Evolutionary conservation across 2,888 invertebrate species (phyloP).

Genomic region (Rhagonycha fulva): DNA sequence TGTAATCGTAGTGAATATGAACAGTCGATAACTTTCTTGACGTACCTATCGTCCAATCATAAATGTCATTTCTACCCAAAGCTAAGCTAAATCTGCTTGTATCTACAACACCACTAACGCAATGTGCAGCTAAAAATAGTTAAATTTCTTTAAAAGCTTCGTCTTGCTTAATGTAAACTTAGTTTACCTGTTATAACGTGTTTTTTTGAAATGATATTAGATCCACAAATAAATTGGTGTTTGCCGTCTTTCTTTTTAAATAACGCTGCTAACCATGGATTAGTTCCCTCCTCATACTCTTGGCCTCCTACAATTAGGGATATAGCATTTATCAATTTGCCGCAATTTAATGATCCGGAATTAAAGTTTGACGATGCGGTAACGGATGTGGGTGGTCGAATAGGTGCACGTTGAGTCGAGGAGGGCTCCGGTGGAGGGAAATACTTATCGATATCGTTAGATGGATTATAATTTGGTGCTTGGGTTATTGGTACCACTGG

Average conservation of each 20-base stretch:
- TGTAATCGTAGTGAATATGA: slow-evolving; percentile 61
- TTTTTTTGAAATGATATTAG: slow-evolving; percentile 46
- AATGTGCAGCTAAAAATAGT: slow-evolving; percentile 47
- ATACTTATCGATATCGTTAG: no score
- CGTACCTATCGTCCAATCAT: slow-evolving; percentile 41
- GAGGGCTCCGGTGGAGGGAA: no score
- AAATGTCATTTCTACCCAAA: slow-evolving; percentile 44
- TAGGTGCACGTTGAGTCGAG: neutral
- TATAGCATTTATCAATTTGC: slow-evolving; percentile 43
- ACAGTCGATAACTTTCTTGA: slow-evolving; percentile 56
- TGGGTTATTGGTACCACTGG: no score
- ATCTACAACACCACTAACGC: slow-evolving; percentile 32
- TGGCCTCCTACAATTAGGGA: slow-evolving; percentile 47
- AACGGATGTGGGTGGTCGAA: neutral
- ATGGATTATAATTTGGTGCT: no score
- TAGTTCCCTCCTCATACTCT: slow-evolving; percentile 42
- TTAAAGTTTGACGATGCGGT: neutral
- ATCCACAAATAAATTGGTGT: slow-evolving; percentile 50
- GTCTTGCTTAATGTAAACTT: neutral
- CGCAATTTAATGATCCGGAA: slow-evolving; percentile 39
- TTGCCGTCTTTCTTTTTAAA: slow-evolving; percentile 47
- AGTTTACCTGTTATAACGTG: slow-evolving; percentile 50
- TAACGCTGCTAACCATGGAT: slow-evolving; percentile 53
- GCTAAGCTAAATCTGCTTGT: slow-evolving; percentile 10
- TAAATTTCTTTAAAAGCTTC: neutral